Evolutionary conservation across 1,140 invertebrate genomes (phyloP).

Genomic region (Schlechtendalia chinensis): DNA sequence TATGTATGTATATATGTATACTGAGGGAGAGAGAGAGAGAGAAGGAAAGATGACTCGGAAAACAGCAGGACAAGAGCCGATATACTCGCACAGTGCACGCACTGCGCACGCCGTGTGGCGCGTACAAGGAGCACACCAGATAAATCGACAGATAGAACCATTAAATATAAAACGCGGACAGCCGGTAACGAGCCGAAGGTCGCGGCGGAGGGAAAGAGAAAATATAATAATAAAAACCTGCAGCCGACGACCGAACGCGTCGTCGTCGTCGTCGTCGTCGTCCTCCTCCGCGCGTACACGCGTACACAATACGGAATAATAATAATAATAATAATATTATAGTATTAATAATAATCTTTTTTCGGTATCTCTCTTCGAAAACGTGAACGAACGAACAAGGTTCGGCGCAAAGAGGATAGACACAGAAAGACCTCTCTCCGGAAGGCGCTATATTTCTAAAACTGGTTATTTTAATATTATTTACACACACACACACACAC

Average conservation of each 20-base stretch:
- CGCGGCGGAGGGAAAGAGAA: neutral
- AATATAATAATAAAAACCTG: constrained; percentile 41
- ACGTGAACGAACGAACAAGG: neutral
- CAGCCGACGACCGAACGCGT: constrained; percentile 40
- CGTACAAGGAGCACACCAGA: constrained; percentile 45
- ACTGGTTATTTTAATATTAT: constrained; percentile 36
- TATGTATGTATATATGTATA: neutral
- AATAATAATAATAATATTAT: constrained; percentile 32
- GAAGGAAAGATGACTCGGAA: constrained; percentile 30
- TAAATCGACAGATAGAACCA: constrained; percentile 49
- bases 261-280: too few relatives aligned
- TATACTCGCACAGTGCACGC: constrained; percentile 7
- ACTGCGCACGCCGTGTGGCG: constrained; percentile 5
- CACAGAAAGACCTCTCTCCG: neutral
- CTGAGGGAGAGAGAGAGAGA: too few relatives aligned
- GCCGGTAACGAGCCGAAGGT: neutral
- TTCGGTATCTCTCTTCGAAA: constrained; percentile 37
- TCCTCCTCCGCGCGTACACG: neutral
- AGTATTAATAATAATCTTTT: constrained; percentile 41
- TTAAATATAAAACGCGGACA: constrained; percentile 40
- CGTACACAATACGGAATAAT: constrained; percentile 15
- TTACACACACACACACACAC: too few relatives aligned
- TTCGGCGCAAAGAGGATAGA: neutral
- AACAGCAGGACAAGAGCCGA: constrained; percentile 42
- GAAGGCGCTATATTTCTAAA: constrained; percentile 40